A percentile compares a stretch with the other conserved stretches of the same genome.
Conservation (phyloP, 2,113 vertebrate genomes). For the Rhinopomastus cyanomelas region DNA sequence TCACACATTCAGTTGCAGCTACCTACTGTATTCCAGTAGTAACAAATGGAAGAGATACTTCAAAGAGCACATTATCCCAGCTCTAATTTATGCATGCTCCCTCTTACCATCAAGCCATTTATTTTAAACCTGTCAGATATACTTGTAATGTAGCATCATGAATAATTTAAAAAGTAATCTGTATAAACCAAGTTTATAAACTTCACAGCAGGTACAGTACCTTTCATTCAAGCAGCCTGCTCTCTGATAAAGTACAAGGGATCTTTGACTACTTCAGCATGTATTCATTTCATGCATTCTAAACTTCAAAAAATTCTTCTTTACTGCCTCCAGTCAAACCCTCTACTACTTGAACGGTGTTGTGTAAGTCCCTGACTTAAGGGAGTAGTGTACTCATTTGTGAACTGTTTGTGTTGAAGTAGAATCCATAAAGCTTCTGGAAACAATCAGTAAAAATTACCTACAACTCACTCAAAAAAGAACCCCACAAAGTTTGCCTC, state of each 20-base stretch:
- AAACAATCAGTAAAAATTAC: background rate
- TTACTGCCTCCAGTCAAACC: background rate
- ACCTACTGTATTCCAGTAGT: constrained; percentile 46
- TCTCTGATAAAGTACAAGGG: constrained; percentile 38
- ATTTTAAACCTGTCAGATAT: constrained; percentile 60
- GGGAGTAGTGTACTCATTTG: background rate
- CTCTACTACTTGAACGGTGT: background rate
- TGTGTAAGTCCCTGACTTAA: background rate
- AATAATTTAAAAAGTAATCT: constrained; percentile 61
- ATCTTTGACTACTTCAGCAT: constrained; percentile 27
- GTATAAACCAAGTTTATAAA: constrained; percentile 63
- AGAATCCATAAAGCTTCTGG: background rate
- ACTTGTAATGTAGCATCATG: constrained; percentile 56
- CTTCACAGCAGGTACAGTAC: constrained; percentile 56
- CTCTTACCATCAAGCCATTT: constrained; percentile 57
- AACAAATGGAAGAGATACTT: constrained; percentile 61
- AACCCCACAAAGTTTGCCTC: background rate
- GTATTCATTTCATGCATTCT: constrained; percentile 15
- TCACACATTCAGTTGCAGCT: constrained; percentile 41
- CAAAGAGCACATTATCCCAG: constrained; percentile 54
- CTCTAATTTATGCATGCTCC: constrained; percentile 61
- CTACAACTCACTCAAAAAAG: background rate
- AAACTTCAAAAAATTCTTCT: constrained; percentile 6
- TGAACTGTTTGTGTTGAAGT: background rate
- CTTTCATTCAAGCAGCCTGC: constrained; percentile 52